Conservation (phyloP, 2,113 vertebrate genomes). For the Himantopus leucocephalus region DNA sequence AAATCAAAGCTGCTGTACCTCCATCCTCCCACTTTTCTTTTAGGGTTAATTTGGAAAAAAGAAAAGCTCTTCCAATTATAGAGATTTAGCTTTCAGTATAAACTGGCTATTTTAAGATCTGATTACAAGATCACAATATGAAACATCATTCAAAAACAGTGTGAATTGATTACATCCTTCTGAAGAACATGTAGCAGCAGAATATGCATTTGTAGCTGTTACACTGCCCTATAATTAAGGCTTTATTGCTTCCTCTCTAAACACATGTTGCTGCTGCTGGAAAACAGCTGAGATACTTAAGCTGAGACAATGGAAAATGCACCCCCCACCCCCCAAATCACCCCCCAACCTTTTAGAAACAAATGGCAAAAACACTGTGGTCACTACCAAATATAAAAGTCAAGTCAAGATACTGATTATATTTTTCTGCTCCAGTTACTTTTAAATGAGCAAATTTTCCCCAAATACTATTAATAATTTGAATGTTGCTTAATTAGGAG, state of each 20-base stretch:
- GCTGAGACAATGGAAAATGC: slow-evolving; percentile 17
- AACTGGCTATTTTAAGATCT: slow-evolving; percentile 66
- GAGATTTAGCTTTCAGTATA: slow-evolving; percentile 51
- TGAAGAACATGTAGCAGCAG: slow-evolving; percentile 4
- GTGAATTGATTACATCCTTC: slow-evolving; percentile 64
- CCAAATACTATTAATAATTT: not conserved
- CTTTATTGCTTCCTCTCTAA: slow-evolving; percentile 34
- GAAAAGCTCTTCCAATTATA: slow-evolving; percentile 53
- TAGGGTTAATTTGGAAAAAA: slow-evolving; percentile 33
- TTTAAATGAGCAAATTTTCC: not conserved
- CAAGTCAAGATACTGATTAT: not conserved
- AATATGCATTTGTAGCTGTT: slow-evolving; percentile 55
- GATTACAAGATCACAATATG: slow-evolving; percentile 50
- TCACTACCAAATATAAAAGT: not conserved
- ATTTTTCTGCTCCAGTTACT: not conserved
- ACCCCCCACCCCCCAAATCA: not conserved
- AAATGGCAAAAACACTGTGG: not conserved
- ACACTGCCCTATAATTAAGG: slow-evolving; percentile 56
- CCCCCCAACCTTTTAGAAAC: not conserved
- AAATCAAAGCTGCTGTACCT: not conserved
- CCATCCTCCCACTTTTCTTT: not conserved
- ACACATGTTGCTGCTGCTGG: not conserved
- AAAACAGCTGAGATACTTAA: slow-evolving; percentile 39
- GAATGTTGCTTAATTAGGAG: not conserved
- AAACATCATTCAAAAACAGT: slow-evolving; percentile 59